A percentile compares a stretch with the other conserved stretches of the same genome.
Evolutionary conservation across 2,888 invertebrate genomes (phyloP).

Genomic region (Lepidonotus clava): DNA sequence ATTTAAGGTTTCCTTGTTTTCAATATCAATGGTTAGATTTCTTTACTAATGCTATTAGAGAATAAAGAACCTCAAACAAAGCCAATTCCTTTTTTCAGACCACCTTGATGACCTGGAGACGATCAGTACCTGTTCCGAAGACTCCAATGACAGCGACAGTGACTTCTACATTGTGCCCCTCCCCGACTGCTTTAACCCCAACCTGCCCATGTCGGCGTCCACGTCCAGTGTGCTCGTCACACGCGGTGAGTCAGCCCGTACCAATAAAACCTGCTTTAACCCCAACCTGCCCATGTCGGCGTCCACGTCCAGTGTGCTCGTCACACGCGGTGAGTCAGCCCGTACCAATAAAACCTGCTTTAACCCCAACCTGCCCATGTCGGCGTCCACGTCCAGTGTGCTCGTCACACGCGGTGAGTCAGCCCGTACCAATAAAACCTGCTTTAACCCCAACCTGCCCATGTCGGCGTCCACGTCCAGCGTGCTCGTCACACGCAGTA

Average conservation of each 20-base stretch:
- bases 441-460: conserved; percentile 60
- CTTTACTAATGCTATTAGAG: too few species aligned
- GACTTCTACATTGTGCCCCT: conserved; percentile 80
- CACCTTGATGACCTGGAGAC: conserved; percentile 53
- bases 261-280: conserved; percentile 21
- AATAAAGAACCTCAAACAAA: too few species aligned
- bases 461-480: conserved; percentile 57
- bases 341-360: too few species aligned
- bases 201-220: conserved; percentile 58
- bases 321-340: conserved; percentile 58
- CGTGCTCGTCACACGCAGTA: conserved; percentile 53
- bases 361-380: conserved; percentile 62
- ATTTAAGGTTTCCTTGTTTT: too few species aligned
- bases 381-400: conserved; percentile 57
- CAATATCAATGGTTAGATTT: too few species aligned
- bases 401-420: conserved; percentile 48
- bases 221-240: conserved; percentile 60
- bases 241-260: not conserved
- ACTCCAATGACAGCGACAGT: conserved; percentile 74
- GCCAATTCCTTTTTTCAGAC: too few species aligned
- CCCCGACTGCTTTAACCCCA: conserved; percentile 77
- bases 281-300: conserved; percentile 60
- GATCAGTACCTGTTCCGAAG: conserved; percentile 56
- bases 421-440: not conserved
- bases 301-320: not conserved